Conservation (phyloP, 2,888 invertebrate species). For the Crepidodera aurea region DNA sequence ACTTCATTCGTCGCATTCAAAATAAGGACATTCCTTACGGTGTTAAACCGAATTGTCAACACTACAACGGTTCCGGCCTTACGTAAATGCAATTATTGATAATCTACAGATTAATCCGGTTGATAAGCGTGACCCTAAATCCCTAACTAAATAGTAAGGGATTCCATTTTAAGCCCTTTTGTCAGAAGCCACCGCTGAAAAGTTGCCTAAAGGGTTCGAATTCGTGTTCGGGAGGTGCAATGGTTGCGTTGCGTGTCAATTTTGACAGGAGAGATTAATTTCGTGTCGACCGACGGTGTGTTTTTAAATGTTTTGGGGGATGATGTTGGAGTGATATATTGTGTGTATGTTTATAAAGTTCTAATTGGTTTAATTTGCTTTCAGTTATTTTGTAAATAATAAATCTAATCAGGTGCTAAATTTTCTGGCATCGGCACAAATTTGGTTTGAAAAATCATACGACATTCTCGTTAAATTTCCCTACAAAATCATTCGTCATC, state of each 20-base stretch:
- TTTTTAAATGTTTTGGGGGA: conserved; percentile 4
- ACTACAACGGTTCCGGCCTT: conserved; percentile 24
- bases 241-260: conserved; percentile 6
- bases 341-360: neutral
- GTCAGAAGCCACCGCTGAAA: conserved; percentile 16
- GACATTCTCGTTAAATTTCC: too few relatives aligned
- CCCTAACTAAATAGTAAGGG: conserved; percentile 28
- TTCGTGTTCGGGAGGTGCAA: neutral
- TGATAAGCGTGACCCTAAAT: conserved; percentile 32
- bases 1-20: neutral
- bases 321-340: neutral
- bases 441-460: too few relatives aligned
- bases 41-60: conserved; percentile 23
- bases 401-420: too few relatives aligned
- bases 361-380: too few relatives aligned
- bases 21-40: conserved; percentile 8
- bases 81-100: conserved; percentile 32
- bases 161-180: conserved; percentile 15
- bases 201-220: conserved; percentile 11
- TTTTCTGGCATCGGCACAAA: too few relatives aligned
- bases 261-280: conserved; percentile 19
- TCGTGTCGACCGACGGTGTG: conserved; percentile 12
- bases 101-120: conserved; percentile 32
- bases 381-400: too few relatives aligned
- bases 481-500: too few relatives aligned